A percentile compares a stretch with the other conserved stretches of the same genome.
Conservation (phyloP, 1,140 invertebrate species). For the Cecropterus lyciades region DNA sequence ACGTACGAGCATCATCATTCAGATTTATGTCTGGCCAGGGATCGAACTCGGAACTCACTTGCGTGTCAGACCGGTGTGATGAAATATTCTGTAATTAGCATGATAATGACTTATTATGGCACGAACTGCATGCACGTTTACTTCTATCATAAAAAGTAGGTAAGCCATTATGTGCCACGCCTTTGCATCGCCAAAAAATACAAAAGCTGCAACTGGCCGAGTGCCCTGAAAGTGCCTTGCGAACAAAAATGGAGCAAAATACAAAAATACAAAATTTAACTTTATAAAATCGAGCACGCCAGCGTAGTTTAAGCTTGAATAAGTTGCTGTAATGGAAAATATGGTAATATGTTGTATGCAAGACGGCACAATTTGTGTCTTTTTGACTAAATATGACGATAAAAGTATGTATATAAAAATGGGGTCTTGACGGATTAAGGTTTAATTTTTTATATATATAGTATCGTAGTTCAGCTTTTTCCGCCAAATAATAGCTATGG, state of each 20-base stretch:
- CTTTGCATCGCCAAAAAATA: constrained; percentile 12
- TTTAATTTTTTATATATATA: too few relatives aligned
- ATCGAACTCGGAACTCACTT: too few relatives aligned
- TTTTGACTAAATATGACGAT: background rate
- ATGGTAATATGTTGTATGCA: constrained; percentile 10
- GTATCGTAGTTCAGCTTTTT: too few relatives aligned
- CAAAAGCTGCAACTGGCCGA: constrained; percentile 14
- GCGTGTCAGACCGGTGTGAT: too few relatives aligned
- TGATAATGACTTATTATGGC: too few relatives aligned
- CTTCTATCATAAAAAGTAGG: background rate
- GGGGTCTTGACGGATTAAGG: too few relatives aligned
- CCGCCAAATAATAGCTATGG: too few relatives aligned
- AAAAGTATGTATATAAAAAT: too few relatives aligned
- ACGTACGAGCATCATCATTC: too few relatives aligned
- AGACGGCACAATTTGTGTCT: background rate
- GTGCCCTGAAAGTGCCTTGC: constrained; percentile 22
- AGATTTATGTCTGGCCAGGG: too few relatives aligned
- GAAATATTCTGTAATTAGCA: too few relatives aligned
- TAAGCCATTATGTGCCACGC: constrained; percentile 7
- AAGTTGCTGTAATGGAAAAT: constrained; percentile 6
- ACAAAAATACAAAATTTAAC: constrained; percentile 15
- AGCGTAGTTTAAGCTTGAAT: constrained; percentile 4
- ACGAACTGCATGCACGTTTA: too few relatives aligned
- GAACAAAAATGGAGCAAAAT: constrained; percentile 21
- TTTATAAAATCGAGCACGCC: constrained; percentile 12